Evolutionary conservation across 1,140 invertebrate species (phyloP), one percentile per base, ranked within the genome.

Genomic region (Panagrolaimus sp.): DNA sequence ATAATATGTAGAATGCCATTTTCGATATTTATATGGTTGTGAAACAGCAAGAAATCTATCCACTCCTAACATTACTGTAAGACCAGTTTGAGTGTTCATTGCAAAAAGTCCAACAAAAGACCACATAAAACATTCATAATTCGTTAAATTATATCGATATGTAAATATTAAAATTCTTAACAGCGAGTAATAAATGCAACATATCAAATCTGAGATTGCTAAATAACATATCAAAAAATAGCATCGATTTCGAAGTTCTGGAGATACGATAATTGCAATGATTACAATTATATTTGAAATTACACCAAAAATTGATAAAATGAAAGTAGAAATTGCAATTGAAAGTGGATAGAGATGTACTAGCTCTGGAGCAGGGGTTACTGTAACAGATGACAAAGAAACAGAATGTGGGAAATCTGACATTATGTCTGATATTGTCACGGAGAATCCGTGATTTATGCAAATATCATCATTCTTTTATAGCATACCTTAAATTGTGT

Each of bases 101-200:
- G 51, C 51, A 27, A 57, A 57, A 3, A 57, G n/a, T 25, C 51
- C 51, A 16, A 57, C 51, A 57, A 57, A 57, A 57, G 20, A 25
- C 20, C 20, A 57, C 16, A 57, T 9, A 16, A 57, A 57, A 57
- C 51, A 57, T 5, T 57, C 51, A 27, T 57, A 57, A 13, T 57
- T 57, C 20, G 51, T 57, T 27, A 57, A 25, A 27, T 25, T 25
- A 13, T 57, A 57, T 0, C 11, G 9, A 57, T 57, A 57, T 11
- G 20, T 57, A 27, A 57, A 57, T 13, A 57, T 57, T 8, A 57
- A 27, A 20, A 57, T 16, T 57, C 51, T n/a, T 16, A 57, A 57
- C 13, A 11, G 9, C 0, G 51, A 25, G n/a, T 57, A 57, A 16
- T 57, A 57, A 57, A 57, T 57, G 1, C 20, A 57, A 27, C 51